phyloP scores from a whole-genome alignment of 1,140 invertebrate species.

The Polypedilum pembai region DNA sequence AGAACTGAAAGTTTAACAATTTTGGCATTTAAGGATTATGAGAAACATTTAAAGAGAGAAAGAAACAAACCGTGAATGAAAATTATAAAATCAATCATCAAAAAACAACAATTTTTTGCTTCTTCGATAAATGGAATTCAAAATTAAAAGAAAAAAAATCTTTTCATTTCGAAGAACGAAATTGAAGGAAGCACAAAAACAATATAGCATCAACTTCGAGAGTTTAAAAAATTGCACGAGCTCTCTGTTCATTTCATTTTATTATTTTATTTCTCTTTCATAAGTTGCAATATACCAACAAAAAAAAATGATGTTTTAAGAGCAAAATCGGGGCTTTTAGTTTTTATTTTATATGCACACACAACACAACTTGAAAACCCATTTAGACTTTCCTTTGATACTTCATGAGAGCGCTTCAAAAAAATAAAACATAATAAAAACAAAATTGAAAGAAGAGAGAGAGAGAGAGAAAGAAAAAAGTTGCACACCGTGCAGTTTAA shows the following conservation, averaged over 20 bases:
- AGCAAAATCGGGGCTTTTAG: not conserved
- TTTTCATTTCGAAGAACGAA: not conserved
- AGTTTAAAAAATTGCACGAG: conserved; percentile 15
- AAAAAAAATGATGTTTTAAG: not conserved
- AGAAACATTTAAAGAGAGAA: too few relatives aligned
- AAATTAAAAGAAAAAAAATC: not conserved
- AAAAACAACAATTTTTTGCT: not conserved
- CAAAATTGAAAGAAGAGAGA: not conserved
- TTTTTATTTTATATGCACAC: not conserved
- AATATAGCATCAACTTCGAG: not conserved
- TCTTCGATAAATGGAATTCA: not conserved
- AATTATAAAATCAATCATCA: not conserved
- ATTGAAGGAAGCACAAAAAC: not conserved
- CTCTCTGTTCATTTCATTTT: not conserved
- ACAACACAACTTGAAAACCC: not conserved
- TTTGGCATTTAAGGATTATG: too few relatives aligned
- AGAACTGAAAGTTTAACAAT: too few relatives aligned
- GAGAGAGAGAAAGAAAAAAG: not conserved
- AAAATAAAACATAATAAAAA: not conserved
- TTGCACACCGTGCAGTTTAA: conserved; percentile 15
- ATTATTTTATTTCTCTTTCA: not conserved
- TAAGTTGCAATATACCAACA: not conserved
- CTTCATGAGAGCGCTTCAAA: not conserved
- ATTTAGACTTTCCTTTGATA: conserved; percentile 18
- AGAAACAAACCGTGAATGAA: not conserved